Evolutionary conservation across 2,113 vertebrate genomes (phyloP), one percentile per base, ranked within the genome.

Genomic region (Heteronetta atricapilla): DNA sequence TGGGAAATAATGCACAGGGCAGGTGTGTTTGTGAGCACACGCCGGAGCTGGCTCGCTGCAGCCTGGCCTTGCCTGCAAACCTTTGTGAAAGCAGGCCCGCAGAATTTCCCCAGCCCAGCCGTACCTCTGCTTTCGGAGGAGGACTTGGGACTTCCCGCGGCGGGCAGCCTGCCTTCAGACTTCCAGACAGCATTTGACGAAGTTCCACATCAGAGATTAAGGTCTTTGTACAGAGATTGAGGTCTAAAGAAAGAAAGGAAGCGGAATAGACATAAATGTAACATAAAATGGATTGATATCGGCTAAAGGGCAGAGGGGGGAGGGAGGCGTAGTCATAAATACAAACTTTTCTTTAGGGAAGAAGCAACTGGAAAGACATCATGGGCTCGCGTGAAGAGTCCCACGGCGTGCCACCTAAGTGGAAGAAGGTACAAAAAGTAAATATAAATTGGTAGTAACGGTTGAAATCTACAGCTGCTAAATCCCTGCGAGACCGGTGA

Each of bases 131-230:
- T 36, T 93, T 66, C 52, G 64, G 76, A 70, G 73, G 78, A 58
- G 73, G 80, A 60, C 36, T 74, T 52, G 73, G 88, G 70, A 83
- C 95, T 81, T 91, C 89, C 89, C 21, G 64, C n/a, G 22, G 74
- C 19, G 70, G 96, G 91, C 90, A 97, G 88, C 36, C 55, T 29
- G 6, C 34, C 38, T 46, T 76, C 92, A 75, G 77, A 38, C 96
- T 96, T 96, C 94, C 97, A 96, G 94, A 60, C 90, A 96, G 88
- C 70, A 36, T 96, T 92, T 97, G 96, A 94, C 94, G 92, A 50
- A 94, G 97, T 97, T 98, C 97, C 98, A 98, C 97, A 97, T 95
- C 97, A 97, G 31, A 96, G 97, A 97, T 74, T 63, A 97, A 98
- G 98, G 98, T 98, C 98, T 96, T 95, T 36, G 96, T 38, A 82